Percentiles rank a stretch among this genome's conserved stretches.
Evolutionary conservation across 2,888 invertebrate genomes (phyloP).

Genomic region (Steinernema carpocapsae): DNA sequence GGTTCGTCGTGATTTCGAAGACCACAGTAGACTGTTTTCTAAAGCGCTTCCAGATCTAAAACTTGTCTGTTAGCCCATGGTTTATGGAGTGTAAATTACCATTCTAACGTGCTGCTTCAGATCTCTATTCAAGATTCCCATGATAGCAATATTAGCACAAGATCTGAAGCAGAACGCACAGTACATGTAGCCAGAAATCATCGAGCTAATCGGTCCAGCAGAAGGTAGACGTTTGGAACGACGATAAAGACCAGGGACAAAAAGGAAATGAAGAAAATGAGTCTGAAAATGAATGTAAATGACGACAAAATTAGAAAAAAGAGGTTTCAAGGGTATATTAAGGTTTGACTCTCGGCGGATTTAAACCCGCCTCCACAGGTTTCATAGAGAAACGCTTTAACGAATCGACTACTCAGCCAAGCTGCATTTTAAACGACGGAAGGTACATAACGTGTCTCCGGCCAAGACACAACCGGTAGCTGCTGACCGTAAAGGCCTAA

Average conservation of each 20-base stretch:
- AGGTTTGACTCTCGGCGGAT: background rate
- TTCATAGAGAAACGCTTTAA: too few species aligned
- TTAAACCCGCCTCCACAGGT: too few species aligned
- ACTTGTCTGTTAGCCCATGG: too few species aligned
- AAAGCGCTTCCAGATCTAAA: background rate
- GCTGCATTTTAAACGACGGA: too few species aligned
- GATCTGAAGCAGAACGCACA: constrained; percentile 23
- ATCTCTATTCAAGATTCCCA: constrained; percentile 7
- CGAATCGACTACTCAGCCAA: too few species aligned
- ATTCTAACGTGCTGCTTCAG: background rate
- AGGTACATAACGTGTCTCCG: too few species aligned
- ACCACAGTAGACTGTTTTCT: background rate
- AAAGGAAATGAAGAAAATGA: constrained; percentile 1
- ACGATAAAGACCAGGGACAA: constrained; percentile 26
- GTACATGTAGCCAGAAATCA: constrained; percentile 18
- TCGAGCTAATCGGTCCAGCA: background rate
- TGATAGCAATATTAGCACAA: background rate
- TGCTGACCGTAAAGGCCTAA: too few species aligned
- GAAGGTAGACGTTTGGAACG: constrained; percentile 21
- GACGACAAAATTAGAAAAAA: background rate
- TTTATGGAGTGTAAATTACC: background rate
- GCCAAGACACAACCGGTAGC: too few species aligned
- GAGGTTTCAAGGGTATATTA: background rate
- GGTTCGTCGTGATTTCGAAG: background rate
- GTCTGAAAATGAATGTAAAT: background rate